Evolutionary conservation across 2,113 vertebrate species (phyloP), one percentile per base, ranked within the genome.

Genomic region (Lepidothrix coronata): DNA sequence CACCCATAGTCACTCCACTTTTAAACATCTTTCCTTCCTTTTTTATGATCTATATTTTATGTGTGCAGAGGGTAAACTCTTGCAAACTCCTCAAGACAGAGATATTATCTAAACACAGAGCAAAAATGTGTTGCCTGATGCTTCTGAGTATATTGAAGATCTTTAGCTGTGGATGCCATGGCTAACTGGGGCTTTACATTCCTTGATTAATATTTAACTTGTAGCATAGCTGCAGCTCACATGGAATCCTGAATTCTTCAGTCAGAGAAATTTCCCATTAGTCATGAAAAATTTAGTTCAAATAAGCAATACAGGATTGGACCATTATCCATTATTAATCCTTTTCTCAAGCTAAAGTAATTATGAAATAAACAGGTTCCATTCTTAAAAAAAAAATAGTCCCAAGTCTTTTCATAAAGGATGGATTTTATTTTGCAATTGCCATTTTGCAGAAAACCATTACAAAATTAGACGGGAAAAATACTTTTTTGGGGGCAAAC

Each of bases 291-390:
- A 78, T 65, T 91, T 74, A 75, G 24, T 63, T 78, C 30, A 68
- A 89, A 78, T 63, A 89, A 89, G 31, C 25, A 76, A 35, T 82
- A 67, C 8, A 52, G 41, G 10, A 94, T 76, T 62, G 37, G 13
- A 68, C 27, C 31, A 33, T 78, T 82, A 77, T 81, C 28, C 88
- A 76, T 91, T 94, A 94, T 88, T 81, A 92, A 86, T 86, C 21
- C 1, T 61, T 85, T 67, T 95, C 51, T 37, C 57, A 89, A 71
- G 58, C 30, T 46, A 33, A 91, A 82, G 43, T 82, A 77, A 68
- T 82, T 88, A 73, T 30, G 48, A 83, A 48, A 66, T 44, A 66
- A 92, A 74, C 19, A 74, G 35, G 41, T 51, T 80, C 14, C 25
- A 5, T 27, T 88, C 25, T 66, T 74, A 35, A 41, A 54, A 85